Base-by-base conservation (phyloP, 2,888 invertebrate genomes). In the Orthonevra nobilis region DNA sequence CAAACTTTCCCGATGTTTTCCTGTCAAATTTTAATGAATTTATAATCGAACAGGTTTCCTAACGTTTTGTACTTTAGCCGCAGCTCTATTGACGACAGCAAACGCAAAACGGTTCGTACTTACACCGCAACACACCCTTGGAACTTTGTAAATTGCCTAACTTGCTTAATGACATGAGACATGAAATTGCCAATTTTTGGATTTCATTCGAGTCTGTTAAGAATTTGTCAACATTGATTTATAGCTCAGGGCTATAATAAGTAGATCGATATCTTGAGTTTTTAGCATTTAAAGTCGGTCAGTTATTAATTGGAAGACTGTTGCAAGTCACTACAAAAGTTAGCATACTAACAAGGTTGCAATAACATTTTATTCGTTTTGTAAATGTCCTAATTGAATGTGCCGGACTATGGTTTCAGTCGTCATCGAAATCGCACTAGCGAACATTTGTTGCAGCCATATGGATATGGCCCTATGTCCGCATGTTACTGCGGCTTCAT, bases 21-120 rank as follows among this genome's bases (percentile, higher is more conserved):
- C 73, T 73, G 79, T 79, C 73, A 66, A 79, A 73, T 54, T 79
- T 73, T 73, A 73, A 79, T 79, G 73, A 79, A 79, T 73, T 73
- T 73, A 79, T 79, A 79, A 79, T 72, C 77, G 77, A 79, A 54
- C 60, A 79, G 66, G 72, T 72, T 79, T 79, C 72, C 48, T 60
- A 40, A 54, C 38, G 64, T 58, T 70, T 79, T 79, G 77, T 72
- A 52, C 46, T 28, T 28, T 34, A 79, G 36, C 72, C 72, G 58
- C 66, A 58, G 42, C 52, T 46, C 50, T 52, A 70, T 63, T 52
- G 63, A 63, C 48, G 50, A 42, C 56, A 69, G 20, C 17, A 44
- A 14, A 19, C 28, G 14, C n/a, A 10, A 23, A 4, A 10, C 26
- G 17, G 26, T 23, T 14, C 30, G 34, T 7, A 10, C 9, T 38